Base-by-base conservation (phyloP, 2,797 vertebrate species). In the Cirrhinus molitorella region DNA sequence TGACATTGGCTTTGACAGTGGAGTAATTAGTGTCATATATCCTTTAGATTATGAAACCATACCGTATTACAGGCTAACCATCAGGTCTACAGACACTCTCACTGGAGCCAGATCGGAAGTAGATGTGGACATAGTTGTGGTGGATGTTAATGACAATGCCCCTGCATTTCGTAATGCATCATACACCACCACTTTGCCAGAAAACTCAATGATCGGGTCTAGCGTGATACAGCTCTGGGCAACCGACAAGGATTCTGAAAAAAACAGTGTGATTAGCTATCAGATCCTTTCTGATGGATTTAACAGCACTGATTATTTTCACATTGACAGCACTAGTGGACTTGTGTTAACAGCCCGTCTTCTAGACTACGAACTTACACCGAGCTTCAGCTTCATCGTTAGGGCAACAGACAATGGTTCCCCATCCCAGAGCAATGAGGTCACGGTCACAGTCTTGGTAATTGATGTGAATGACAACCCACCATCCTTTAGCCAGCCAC, bases 401-500 rank as follows among this genome's bases (percentile, higher is more conserved):
- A 95, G 95, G 79, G 97, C 97, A 2, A 89, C 94, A 5, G 98
- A 99, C 80, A 94, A 93, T 0, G 98, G 98, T 55, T 95, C 96
- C 88, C 96, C 97, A 59, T 91, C 95, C 9, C 93, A 97, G 80
- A 97, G 95, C 91, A 97, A 94, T 67, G 97, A 99, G 1, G 91
- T 95, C 2, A 7, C 91, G 2, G 93, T 99, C 85, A 96, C 91
- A 0, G 95, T 99, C 80, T 90, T 91, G 1, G 89, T 99, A 55
- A 96, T 94, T 0, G 98, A 99, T 92, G 95, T 97, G 71, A 99
- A 99, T 73, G 98, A 99, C 92, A 99, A 97, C 59, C 95, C 97
- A 0, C 98, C 98, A 31, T 90, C 93, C 81, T 99, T 99, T 91
- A 97, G 93, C 88, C 97, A 96, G 49, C 89, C 92, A 11, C 83